These are phyloP conservation scores for Lateolabrax maculatus DNA, from an alignment of 2,797 vertebrate species.

Conservation along the genomic window DNA sequence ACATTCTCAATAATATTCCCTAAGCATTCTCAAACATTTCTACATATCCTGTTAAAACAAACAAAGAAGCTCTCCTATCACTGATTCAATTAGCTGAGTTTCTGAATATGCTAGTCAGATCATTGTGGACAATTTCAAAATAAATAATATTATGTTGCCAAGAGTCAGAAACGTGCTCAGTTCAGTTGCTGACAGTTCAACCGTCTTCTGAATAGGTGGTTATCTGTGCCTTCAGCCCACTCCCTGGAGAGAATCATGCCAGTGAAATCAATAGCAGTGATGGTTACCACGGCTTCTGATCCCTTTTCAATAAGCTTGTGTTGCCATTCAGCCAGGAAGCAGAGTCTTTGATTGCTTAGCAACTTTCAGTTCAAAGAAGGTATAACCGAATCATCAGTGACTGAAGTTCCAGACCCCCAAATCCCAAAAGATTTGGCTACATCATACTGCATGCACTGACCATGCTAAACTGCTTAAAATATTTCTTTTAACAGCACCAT, in stretches of 20 bases:
- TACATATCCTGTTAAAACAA: slow-evolving; percentile 2
- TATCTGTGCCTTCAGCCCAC: background rate
- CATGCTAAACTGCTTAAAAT: slow-evolving; percentile 68
- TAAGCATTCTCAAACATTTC: background rate
- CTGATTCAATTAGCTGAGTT: background rate
- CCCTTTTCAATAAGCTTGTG: slow-evolving; percentile 47
- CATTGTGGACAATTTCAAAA: background rate
- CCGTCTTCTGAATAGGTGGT: background rate
- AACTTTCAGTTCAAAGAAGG: slow-evolving; percentile 45
- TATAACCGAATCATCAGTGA: slow-evolving; percentile 42
- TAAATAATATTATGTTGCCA: background rate
- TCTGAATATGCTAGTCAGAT: background rate
- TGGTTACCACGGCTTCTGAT: slow-evolving; percentile 27
- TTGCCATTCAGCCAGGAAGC: slow-evolving; percentile 19
- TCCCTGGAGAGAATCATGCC: background rate
- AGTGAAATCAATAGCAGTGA: slow-evolving; percentile 15
- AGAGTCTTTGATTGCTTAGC: slow-evolving; percentile 27
- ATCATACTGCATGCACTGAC: slow-evolving; percentile 5
- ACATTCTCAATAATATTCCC: background rate
- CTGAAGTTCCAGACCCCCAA: slow-evolving; percentile 54
- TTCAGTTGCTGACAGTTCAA: background rate
- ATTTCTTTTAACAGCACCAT: slow-evolving; percentile 57
- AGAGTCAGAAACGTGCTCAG: background rate
- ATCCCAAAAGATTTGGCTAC: slow-evolving; percentile 35
- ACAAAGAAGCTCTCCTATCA: background rate